These are phyloP conservation scores for Cepaea nemoralis DNA, from an alignment of 1,140 invertebrate genomes.

Conservation along the genomic window DNA sequence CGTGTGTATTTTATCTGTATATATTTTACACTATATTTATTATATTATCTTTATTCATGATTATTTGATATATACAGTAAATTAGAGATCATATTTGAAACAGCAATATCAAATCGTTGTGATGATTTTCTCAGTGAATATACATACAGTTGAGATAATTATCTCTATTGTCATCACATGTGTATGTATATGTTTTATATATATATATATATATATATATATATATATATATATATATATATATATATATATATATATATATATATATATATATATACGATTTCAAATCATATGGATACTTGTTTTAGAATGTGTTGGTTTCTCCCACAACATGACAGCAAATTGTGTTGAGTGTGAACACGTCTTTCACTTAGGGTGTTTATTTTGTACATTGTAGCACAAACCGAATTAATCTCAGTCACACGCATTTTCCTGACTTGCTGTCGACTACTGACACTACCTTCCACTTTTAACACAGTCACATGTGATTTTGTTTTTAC, in stretches of 20 bases:
- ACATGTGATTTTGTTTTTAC: background rate
- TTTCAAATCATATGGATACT: background rate
- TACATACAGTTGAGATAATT: background rate
- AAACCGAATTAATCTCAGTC: background rate
- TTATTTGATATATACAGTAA: too few species aligned
- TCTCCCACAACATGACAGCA: background rate
- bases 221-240: background rate
- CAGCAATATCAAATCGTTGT: too few species aligned
- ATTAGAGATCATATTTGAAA: too few species aligned
- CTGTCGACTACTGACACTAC: background rate
- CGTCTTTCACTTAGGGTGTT: background rate
- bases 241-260: background rate
- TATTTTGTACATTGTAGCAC: background rate
- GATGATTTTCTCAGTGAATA: too few species aligned
- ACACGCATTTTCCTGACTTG: background rate
- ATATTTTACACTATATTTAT: too few species aligned
- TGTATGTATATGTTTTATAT: background rate
- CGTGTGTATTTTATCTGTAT: too few species aligned
- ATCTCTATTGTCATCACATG: background rate
- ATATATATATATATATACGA: background rate
- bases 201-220: background rate
- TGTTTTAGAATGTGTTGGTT: background rate
- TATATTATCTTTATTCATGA: too few species aligned
- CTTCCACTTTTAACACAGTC: background rate
- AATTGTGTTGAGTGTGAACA: background rate